Percentiles rank a stretch among this genome's conserved stretches.
phyloP scores from a whole-genome alignment of 2,888 invertebrate species.

The Hecatera dysodea region DNA sequence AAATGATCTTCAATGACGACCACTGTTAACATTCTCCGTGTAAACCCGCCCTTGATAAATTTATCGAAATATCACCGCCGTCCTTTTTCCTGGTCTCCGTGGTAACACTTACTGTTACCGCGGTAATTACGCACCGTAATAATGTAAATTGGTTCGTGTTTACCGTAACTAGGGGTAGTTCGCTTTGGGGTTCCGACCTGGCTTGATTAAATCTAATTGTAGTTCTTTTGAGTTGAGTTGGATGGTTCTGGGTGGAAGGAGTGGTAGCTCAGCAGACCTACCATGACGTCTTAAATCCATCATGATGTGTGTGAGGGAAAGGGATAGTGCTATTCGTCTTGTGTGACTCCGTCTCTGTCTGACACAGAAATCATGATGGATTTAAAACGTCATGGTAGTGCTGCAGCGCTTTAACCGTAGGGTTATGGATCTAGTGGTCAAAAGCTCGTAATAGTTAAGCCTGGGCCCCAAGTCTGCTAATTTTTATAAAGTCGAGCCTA shows the following conservation, averaged over 20 bases:
- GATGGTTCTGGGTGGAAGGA: background rate
- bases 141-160: slow-evolving; percentile 71
- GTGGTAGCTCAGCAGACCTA: no score
- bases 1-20: slow-evolving; percentile 8
- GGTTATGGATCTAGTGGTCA: background rate
- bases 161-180: slow-evolving; percentile 67
- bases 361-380: no score
- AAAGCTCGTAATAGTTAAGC: background rate
- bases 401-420: background rate
- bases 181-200: slow-evolving; percentile 60
- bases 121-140: slow-evolving; percentile 66
- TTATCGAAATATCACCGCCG: slow-evolving; percentile 58
- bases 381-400: no score
- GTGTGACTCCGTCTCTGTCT: no score
- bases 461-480: no score
- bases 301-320: no score
- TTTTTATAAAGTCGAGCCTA: no score
- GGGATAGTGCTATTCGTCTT: no score
- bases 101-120: slow-evolving; percentile 67
- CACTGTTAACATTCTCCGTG: slow-evolving; percentile 9
- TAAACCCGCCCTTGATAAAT: slow-evolving; percentile 30
- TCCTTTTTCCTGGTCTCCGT: slow-evolving; percentile 62
- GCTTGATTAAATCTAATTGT: slow-evolving; percentile 59
- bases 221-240: slow-evolving; percentile 41
- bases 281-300: no score